Base-by-base conservation (phyloP, 2,113 vertebrate genomes). In the Corythoichthys intestinalis region DNA sequence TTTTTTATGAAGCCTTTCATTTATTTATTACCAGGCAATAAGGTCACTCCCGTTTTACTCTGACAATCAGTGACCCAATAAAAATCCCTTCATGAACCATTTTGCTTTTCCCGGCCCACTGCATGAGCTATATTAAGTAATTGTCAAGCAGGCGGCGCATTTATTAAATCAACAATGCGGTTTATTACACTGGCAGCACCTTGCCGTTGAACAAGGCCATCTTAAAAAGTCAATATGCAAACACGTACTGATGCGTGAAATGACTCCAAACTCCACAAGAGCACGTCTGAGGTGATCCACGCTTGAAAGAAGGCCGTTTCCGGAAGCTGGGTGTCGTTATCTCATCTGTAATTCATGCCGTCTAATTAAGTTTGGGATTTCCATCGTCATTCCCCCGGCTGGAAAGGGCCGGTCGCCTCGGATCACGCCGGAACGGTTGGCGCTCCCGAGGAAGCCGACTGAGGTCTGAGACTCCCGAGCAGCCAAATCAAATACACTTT, bases 331-430 rank as follows among this genome's bases (percentile, higher is more conserved):
- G 69, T 66, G 20, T 74, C 76, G 83, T 87, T 79, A 82, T 79
- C 79, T 86, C 84, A 85, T 86, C 75, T 84, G 86, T 79, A 83
- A 86, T 85, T 86, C 78, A 82, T 80, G 66, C 73, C 20, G 67
- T 83, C 73, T 82, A 84, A 88, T 87, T 87, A 88, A 81, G 88
- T 90, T 78, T 86, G 58, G 75, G 72, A 84, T 83, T 87, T 84
- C 81, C 82, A 71, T 73, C 77, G 76, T 86, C 73, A 78, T 82
- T 83, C 88, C 82, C 71, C 77, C 14, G 85, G 83, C 83, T 82
- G 44, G 41, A 8, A 44, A 70, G 72, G 76, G 84, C 77, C 6
- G 76, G 73, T 80, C 76, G 79, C 81, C 62, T 77, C 73, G 77
- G 84, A 81, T 84, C 74, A 76, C 79, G 77, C 78, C 72, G 77